Percentiles rank a stretch among this genome's conserved stretches.
Conservation (phyloP, 2,113 vertebrate genomes). For the Zosterops borbonicus region DNA sequence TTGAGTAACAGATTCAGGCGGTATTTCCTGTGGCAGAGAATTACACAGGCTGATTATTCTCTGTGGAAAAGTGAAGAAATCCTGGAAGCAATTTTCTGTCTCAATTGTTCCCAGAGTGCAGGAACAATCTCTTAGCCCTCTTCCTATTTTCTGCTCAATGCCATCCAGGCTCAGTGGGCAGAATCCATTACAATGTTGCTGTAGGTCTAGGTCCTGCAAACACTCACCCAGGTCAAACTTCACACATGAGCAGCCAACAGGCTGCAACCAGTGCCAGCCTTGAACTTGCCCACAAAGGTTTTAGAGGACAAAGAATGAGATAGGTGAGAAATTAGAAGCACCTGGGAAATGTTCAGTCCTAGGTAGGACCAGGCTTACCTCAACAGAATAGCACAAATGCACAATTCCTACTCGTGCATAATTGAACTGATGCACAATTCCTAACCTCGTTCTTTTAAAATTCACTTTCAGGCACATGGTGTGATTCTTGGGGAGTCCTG, state of each 20-base stretch:
- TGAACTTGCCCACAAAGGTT: not conserved
- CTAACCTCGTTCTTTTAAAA: not conserved
- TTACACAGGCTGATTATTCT: slow-evolving; percentile 43
- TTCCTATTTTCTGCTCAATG: slow-evolving; percentile 11
- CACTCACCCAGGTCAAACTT: not conserved
- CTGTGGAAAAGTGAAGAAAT: slow-evolving; percentile 53
- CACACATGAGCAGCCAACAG: not conserved
- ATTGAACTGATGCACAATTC: not conserved
- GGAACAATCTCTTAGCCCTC: slow-evolving; percentile 21
- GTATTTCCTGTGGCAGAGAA: slow-evolving; percentile 51
- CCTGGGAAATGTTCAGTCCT: not conserved
- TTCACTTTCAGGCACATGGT: not conserved
- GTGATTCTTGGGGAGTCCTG: not conserved
- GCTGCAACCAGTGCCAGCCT: not conserved
- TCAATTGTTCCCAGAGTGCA: slow-evolving; percentile 41
- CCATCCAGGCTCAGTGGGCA: not conserved
- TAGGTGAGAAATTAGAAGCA: not conserved
- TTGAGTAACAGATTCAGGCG: slow-evolving; percentile 16
- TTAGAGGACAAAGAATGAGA: not conserved
- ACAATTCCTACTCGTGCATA: not conserved
- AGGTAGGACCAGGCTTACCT: not conserved
- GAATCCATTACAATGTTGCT: not conserved
- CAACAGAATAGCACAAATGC: not conserved
- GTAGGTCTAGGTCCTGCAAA: not conserved
- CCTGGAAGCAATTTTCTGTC: slow-evolving; percentile 64